A percentile compares a stretch with the other conserved stretches of the same genome.
Evolutionary conservation across 2,113 vertebrate species (phyloP).

Genomic region (Calonectris borealis): DNA sequence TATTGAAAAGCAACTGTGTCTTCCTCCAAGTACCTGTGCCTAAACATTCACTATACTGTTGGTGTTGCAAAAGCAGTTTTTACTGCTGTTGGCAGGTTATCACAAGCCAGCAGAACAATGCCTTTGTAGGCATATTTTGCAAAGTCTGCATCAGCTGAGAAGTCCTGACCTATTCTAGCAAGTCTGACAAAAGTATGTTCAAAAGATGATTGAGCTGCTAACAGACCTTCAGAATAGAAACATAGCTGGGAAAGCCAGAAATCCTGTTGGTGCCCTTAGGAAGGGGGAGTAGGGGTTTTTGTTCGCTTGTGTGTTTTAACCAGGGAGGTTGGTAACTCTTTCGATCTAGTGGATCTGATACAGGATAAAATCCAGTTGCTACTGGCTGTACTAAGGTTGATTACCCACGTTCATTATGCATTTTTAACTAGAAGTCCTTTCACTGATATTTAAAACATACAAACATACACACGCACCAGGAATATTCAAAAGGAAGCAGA

Average conservation of each 20-base stretch:
- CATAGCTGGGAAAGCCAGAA: neutral
- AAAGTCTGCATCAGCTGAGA: neutral
- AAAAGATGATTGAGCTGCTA: neutral
- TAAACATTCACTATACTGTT: neutral
- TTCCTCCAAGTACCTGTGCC: neutral
- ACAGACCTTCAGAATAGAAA: neutral
- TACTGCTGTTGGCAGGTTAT: neutral
- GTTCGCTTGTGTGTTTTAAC: neutral
- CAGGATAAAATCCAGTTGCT: neutral
- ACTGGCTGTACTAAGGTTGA: neutral
- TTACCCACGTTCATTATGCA: fast-evolving
- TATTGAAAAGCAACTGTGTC: fast-evolving
- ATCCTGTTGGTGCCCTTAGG: neutral
- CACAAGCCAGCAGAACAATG: neutral
- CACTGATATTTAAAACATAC: neutral
- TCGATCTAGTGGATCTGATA: neutral
- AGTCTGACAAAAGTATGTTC: neutral
- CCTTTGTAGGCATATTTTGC: neutral
- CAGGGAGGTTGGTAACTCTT: neutral
- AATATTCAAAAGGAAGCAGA: neutral
- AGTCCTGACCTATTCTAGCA: neutral
- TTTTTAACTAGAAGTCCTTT: neutral
- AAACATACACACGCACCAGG: fast-evolving
- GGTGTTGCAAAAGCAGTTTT: neutral
- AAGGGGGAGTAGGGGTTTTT: neutral